Evolutionary conservation across 1,140 invertebrate genomes (phyloP).

Genomic region (Tetramorium parvispinum): DNA sequence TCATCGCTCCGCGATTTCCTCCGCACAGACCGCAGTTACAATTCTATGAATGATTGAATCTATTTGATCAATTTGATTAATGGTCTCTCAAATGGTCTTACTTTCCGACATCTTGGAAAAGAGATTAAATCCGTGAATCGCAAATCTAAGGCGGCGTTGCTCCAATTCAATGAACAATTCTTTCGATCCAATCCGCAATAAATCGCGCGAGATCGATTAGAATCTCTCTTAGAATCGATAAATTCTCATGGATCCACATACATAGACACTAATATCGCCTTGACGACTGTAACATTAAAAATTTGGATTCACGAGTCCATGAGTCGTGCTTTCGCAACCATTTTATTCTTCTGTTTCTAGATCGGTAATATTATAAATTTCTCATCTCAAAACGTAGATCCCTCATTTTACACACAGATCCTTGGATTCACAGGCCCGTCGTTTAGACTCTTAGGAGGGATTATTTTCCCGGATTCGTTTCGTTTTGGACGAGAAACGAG

Average conservation of each 20-base stretch:
- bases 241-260: background rate
- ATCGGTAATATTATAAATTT: background rate
- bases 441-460: conserved; percentile 43
- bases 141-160: background rate
- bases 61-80: background rate
- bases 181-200: background rate
- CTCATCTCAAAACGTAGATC: conserved; percentile 5
- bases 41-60: background rate
- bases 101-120: background rate
- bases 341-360: background rate
- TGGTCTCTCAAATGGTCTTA: background rate
- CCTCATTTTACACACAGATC: conserved; percentile 4
- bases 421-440: conserved; percentile 10
- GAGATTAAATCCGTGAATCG: background rate
- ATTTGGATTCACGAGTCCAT: background rate
- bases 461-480: background rate
- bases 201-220: background rate
- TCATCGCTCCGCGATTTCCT: too few species aligned
- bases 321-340: background rate
- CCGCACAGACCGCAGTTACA: background rate
- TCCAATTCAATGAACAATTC: background rate
- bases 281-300: background rate
- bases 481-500: conserved; percentile 15
- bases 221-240: background rate
- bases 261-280: background rate